phyloP scores from a whole-genome alignment of 2,113 vertebrate genomes.

The Scomber colias region DNA sequence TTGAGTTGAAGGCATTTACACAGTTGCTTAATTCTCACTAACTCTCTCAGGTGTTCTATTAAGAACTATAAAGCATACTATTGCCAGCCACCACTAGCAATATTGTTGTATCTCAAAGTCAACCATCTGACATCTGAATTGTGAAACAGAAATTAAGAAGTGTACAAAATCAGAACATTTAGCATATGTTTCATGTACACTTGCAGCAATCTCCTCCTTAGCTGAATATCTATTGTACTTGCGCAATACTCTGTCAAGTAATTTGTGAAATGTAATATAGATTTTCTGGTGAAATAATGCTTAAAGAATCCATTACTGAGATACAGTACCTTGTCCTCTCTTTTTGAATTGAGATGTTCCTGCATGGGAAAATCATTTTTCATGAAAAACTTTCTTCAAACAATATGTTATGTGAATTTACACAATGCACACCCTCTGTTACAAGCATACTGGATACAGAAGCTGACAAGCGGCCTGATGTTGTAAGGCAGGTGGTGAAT shows the following conservation, averaged over 20 bases:
- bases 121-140: neutral
- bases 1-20: neutral
- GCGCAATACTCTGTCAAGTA: neutral
- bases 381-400: neutral
- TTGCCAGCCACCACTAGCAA: neutral
- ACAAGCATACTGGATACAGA: neutral
- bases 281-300: neutral
- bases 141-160: neutral
- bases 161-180: neutral
- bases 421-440: neutral
- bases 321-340: no score
- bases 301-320: neutral
- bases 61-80: neutral
- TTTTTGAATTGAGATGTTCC: neutral
- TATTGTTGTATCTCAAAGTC: neutral
- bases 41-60: neutral
- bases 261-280: neutral
- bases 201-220: neutral
- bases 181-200: no score
- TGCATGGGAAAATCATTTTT: neutral
- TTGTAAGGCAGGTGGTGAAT: slow-evolving; percentile 44
- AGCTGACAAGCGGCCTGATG: neutral
- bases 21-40: neutral
- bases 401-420: neutral
- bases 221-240: neutral